Evolutionary conservation across 2,888 invertebrate species (phyloP), one percentile per base, ranked within the genome.

Genomic region (Hyalella azteca): DNA sequence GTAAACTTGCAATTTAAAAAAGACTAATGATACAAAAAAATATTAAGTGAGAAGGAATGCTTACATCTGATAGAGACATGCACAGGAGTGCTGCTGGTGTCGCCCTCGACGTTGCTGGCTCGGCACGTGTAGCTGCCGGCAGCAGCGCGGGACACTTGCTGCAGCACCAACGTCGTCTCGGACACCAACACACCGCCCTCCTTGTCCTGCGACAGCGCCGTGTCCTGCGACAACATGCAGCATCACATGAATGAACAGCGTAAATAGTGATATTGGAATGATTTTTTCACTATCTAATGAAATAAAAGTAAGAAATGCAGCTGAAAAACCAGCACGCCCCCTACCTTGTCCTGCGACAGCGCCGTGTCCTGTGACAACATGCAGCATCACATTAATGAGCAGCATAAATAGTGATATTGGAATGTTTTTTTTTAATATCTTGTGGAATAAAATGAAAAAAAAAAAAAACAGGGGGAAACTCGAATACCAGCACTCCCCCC

Each of bases 41-140:
- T n/a, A n/a, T n/a, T n/a, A n/a, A n/a, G n/a, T n/a, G n/a, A n/a
- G n/a, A n/a, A n/a, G n/a, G n/a, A 86, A 60, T 87, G 92, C 95
- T 93, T 90, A 96, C 95, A 96, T 88, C 95, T 91, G 82, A 96
- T 95, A 88, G 95, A 93, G 82, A 96, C 89, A 82, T 92, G 90
- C 88, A 95, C 95, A 0, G 94, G 92, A 79, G 91, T 91, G 89
- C 95, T 95, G 86, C 93, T 93, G 0, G 95, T 95, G 86, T 95
- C 95, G 0, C 96, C 96, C 87, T 95, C 95, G 0, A 93, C 93
- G 88, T 96, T 96, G 89, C 93, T 93, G 0, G 95, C 96, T 7
- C 95, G 94, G 87, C 96, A 96, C 2, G 94, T 94, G 89, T 95
- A 96, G 90, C 95, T 94, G 73, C 96, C 96, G 45, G 95, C 95